These are phyloP conservation scores for Bombus confusus DNA, from an alignment of 1,140 invertebrate genomes.

Conservation along the genomic window DNA sequence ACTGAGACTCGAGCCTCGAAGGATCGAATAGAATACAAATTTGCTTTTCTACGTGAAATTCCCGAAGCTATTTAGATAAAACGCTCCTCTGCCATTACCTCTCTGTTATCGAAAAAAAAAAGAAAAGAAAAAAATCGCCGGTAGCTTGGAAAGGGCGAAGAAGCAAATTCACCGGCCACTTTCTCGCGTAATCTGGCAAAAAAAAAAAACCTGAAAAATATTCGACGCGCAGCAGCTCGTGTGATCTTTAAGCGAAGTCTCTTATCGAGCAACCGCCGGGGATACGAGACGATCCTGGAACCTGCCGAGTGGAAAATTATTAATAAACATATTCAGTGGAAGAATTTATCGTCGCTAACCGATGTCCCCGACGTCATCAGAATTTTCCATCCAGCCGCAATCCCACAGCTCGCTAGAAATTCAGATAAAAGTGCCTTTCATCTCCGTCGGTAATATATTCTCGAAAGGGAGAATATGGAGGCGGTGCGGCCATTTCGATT, in stretches of 20 bases:
- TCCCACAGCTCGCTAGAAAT: constrained; percentile 22
- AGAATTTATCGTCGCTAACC: constrained; percentile 13
- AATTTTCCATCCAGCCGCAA: constrained; percentile 7
- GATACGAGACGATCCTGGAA: neutral
- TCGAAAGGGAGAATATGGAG: constrained; percentile 21
- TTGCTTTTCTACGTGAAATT: neutral
- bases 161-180: neutral
- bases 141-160: neutral
- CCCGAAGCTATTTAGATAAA: neutral
- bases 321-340: constrained; percentile 39
- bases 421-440: constrained; percentile 51
- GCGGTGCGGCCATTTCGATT: constrained; percentile 26
- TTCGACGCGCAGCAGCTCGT: neutral
- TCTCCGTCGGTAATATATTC: constrained; percentile 40
- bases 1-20: no score
- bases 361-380: constrained; percentile 40
- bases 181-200: neutral
- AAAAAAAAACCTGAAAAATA: neutral
- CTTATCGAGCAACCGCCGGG: no score
- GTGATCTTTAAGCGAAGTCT: neutral
- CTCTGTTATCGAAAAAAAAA: neutral
- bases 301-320: constrained; percentile 28
- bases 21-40: neutral
- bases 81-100: no score
- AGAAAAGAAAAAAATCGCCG: neutral